These are phyloP conservation scores for Ostrea denselamellosa DNA, from an alignment of 1,140 invertebrate genomes.

Conservation along the genomic window DNA sequence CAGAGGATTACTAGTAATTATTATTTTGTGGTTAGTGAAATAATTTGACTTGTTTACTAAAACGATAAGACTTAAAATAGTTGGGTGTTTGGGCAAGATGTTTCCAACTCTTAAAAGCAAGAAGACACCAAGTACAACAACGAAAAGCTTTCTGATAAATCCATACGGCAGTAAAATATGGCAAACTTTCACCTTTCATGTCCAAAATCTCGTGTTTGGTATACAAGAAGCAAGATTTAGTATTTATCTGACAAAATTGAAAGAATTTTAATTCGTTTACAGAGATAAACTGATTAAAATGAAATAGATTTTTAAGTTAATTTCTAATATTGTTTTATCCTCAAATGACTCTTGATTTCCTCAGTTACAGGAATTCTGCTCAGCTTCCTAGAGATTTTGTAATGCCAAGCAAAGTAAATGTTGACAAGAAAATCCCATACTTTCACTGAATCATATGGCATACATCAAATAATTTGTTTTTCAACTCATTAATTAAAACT, in stretches of 20 bases:
- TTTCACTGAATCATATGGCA: no score
- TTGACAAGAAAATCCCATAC: no score
- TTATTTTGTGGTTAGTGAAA: neutral
- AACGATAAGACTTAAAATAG: conserved; percentile 20
- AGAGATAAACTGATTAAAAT: neutral
- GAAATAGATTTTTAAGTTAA: neutral
- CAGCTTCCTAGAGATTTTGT: no score
- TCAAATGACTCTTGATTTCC: no score
- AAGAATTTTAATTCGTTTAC: neutral
- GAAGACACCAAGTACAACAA: neutral
- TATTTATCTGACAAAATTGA: neutral
- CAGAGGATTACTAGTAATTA: neutral
- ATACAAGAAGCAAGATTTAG: neutral
- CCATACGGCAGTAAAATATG: neutral
- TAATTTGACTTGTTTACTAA: conserved; percentile 21
- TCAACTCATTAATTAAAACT: no score
- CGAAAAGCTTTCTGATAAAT: neutral
- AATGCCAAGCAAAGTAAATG: no score
- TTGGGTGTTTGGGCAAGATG: conserved; percentile 32
- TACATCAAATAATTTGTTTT: no score
- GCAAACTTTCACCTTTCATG: conserved; percentile 20
- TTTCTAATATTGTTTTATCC: neutral
- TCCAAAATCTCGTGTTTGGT: conserved; percentile 2
- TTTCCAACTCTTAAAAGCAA: neutral
- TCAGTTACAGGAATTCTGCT: no score